Evolutionary conservation across 2,113 vertebrate species (phyloP).

Genomic region (Rhinichthys klamathensis): DNA sequence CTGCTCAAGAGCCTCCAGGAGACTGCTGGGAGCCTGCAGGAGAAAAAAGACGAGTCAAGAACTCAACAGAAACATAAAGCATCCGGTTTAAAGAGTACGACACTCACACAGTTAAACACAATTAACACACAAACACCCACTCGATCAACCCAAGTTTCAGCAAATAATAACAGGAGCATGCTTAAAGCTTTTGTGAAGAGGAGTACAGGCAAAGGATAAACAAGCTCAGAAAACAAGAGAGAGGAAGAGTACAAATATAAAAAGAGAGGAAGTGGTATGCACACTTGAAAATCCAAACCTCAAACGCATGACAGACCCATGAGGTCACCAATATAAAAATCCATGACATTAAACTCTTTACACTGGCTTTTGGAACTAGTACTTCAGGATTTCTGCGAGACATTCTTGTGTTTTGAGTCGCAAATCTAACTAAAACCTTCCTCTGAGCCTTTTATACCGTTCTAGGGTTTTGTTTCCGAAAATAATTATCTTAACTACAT

Average conservation of each 20-base stretch:
- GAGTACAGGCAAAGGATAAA: slow-evolving; percentile 42
- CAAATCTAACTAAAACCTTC: slow-evolving; percentile 6
- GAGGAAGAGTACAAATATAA: slow-evolving; percentile 53
- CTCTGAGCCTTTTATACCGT: background rate
- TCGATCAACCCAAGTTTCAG: slow-evolving; percentile 50
- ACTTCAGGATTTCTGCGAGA: background rate
- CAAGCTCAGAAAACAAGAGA: slow-evolving; percentile 50
- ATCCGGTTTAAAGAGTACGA: slow-evolving; percentile 15
- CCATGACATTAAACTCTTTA: background rate
- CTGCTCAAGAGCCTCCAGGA: slow-evolving; percentile 92
- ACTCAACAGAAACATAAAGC: background rate
- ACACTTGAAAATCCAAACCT: background rate
- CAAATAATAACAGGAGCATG: slow-evolving; percentile 72
- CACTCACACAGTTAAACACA: background rate
- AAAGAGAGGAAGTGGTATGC: slow-evolving; percentile 51
- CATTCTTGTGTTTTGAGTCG: background rate
- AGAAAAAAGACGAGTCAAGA: background rate
- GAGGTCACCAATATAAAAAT: background rate
- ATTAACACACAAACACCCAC: background rate
- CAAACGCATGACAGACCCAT: background rate
- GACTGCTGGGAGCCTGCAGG: slow-evolving; percentile 87
- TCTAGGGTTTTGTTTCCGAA: background rate
- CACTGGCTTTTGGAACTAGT: background rate
- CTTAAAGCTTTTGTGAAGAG: slow-evolving; percentile 62
- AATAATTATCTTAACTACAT: background rate